Base-by-base conservation (phyloP, 2,888 invertebrate species). In the Pseudococcus viburni region DNA sequence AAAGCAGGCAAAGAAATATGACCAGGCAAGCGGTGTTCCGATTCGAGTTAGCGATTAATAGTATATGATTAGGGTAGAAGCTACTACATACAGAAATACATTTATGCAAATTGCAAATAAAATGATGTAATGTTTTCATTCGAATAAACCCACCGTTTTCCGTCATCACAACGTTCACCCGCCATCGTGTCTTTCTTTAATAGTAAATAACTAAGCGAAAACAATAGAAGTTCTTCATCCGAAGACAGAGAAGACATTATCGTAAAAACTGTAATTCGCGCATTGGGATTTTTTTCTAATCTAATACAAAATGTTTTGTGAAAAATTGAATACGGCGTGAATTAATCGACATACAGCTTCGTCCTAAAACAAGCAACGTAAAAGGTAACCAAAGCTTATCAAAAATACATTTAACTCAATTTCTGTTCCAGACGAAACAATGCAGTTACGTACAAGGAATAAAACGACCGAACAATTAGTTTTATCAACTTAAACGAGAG, bases 291-390 rank as follows among this genome's bases (percentile, higher is more conserved):
- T 15, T 51, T 51, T 77, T 77, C 73, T 39, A 77, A 77, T 15
- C 77, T 39, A 39, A 77, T 77, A 77, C 77, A 77, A 77, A 77
- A 33, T 51, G 15, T 46, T 15, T 51, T 17, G 51, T 51, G 39
- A 17, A 77, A 33, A 51, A 51, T 51, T 5, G 17, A 39, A 77
- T 26, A 77, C 39, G 77, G 77, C 77, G 22, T 39, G 77, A 39
- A 26, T 77, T 77, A 39, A 77, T 39, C 17, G 12, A 17, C 26
- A 73, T 26, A 33, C 39, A 11, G 77, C 77, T 77, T 77, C 77
- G 17, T 39, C 77, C 77, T 77, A 77, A 39, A 77, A 77, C 77
- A 77, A 39, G 33, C 77, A 77, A 77, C 77, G 77, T 77, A 77
- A 46, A 51, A 17, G 15, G 51, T 51, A 51, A 15, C 51, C 51